phyloP scores from a whole-genome alignment of 2,888 invertebrate species.

The Campaea margaritaria region DNA sequence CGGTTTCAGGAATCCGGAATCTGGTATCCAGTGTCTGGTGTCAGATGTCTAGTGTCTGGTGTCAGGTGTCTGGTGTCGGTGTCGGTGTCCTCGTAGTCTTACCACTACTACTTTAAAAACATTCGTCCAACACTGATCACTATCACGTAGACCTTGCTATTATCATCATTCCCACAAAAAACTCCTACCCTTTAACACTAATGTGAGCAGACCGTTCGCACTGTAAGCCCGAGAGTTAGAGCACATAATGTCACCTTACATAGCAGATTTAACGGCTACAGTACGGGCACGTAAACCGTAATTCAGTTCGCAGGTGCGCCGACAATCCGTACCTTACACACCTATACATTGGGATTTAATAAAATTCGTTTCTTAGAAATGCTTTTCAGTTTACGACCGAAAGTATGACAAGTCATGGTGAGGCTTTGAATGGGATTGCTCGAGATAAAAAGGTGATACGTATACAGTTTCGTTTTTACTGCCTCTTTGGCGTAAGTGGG shows the following conservation, averaged over 20 bases:
- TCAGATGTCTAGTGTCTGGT: too few relatives aligned
- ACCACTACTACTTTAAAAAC: too few relatives aligned
- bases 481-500: too few relatives aligned
- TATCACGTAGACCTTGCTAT: too few relatives aligned
- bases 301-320: constrained; percentile 75
- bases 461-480: not conserved
- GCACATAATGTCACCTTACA: constrained; percentile 37
- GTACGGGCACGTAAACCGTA: constrained; percentile 67
- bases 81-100: too few relatives aligned
- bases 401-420: constrained; percentile 23
- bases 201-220: constrained; percentile 13
- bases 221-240: constrained; percentile 9
- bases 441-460: not conserved
- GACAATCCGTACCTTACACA: constrained; percentile 67
- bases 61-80: too few relatives aligned
- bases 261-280: constrained; percentile 53
- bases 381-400: constrained; percentile 36
- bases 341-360: constrained; percentile 73
- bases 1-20: too few relatives aligned
- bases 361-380: constrained; percentile 59
- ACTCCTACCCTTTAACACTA: not conserved
- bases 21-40: too few relatives aligned
- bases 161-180: not conserved
- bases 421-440: constrained; percentile 6
- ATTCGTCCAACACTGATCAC: too few relatives aligned